phyloP scores from a whole-genome alignment of 2,888 invertebrate species.

The Eurytoma californica region DNA sequence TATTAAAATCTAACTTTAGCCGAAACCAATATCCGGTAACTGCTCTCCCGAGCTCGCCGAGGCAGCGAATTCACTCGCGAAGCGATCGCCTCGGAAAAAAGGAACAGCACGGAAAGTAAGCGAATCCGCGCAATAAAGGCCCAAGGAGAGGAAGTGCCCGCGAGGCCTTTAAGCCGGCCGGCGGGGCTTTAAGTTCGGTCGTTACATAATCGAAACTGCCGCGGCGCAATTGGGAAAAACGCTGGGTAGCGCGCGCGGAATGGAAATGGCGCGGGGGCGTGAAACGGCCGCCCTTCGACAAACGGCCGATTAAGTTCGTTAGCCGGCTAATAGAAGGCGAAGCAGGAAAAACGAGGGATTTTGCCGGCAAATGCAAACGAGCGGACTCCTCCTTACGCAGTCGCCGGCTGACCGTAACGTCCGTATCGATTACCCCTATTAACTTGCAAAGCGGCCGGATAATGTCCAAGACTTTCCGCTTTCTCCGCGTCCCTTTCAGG shows the following conservation, averaged over 20 bases:
- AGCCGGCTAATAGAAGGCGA: slow-evolving; percentile 50
- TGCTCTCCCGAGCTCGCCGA: neutral
- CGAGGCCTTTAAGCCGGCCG: slow-evolving; percentile 22
- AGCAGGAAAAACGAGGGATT: slow-evolving; percentile 51
- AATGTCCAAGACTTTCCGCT: slow-evolving; percentile 30
- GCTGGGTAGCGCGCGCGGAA: slow-evolving; percentile 25
- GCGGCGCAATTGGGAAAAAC: slow-evolving; percentile 50
- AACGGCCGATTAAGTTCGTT: slow-evolving; percentile 55
- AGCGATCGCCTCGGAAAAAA: slow-evolving; percentile 14
- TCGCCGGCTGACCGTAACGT: slow-evolving; percentile 51
- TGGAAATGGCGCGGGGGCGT: slow-evolving; percentile 36
- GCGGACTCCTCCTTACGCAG: slow-evolving; percentile 27
- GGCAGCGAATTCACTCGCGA: slow-evolving; percentile 26
- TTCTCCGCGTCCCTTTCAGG: neutral
- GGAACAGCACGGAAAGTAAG: neutral
- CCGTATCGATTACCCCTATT: slow-evolving; percentile 58
- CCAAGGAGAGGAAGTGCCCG: slow-evolving; percentile 26
- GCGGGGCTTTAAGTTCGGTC: neutral
- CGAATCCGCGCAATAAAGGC: slow-evolving; percentile 20
- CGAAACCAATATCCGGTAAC: slow-evolving; percentile 36
- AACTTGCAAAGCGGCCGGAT: slow-evolving; percentile 48
- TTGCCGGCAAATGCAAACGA: slow-evolving; percentile 44
- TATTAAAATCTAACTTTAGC: neutral
- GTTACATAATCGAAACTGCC: slow-evolving; percentile 48
- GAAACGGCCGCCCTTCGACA: slow-evolving; percentile 34